Base-by-base conservation (phyloP, 1,140 invertebrate genomes). In the Gryllus bimaculatus region DNA sequence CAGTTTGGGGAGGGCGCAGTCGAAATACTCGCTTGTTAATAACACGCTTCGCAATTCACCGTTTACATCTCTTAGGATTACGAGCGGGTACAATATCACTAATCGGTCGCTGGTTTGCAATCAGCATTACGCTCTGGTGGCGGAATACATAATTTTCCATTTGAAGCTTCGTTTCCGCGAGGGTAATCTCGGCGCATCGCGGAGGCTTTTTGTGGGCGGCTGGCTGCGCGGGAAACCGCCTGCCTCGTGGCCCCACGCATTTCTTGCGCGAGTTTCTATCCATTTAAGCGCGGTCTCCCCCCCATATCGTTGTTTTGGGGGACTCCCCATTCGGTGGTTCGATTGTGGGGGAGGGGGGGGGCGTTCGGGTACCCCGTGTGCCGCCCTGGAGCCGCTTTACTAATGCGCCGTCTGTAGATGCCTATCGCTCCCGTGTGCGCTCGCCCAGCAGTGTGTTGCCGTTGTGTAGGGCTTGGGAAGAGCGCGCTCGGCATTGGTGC, bases 141-240 rank as follows among this genome's bases (percentile, higher is more conserved):
- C 54, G 54, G 54, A 66, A 66, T 66, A 66, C 54, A 66, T 66
- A 66, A 66, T 66, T 66, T 66, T 66, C 54, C 54, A 66, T 66
- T 66, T 66, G 10, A 7, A 66, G 18, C 54, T 66, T 1, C 18
- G 54, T 66, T 66, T 66, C 54, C 18, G 54, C 18, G 18, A 66
- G 10, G 54, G 54, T 66, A 13, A 66, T 66, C 54, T 66, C 10
- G 3, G 54, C 10, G 54, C 10, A 66, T 66, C 54, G 10, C 10
- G 18, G 54, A 18, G 54, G 7, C 18, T 66, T 66, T 66, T 66
- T 66, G 54, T 66, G 10, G 54, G 10, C 54, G 54, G 0, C 49
- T 54, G 8, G 8, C 54, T 66, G 54, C 18, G 54, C 54, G 54
- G 54, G 54, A 10, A 8, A 66, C 54, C 54, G 18, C 54, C 54